These are phyloP conservation scores for Orussus abietinus DNA, from an alignment of 1,140 invertebrate genomes.

Conservation along the genomic window DNA sequence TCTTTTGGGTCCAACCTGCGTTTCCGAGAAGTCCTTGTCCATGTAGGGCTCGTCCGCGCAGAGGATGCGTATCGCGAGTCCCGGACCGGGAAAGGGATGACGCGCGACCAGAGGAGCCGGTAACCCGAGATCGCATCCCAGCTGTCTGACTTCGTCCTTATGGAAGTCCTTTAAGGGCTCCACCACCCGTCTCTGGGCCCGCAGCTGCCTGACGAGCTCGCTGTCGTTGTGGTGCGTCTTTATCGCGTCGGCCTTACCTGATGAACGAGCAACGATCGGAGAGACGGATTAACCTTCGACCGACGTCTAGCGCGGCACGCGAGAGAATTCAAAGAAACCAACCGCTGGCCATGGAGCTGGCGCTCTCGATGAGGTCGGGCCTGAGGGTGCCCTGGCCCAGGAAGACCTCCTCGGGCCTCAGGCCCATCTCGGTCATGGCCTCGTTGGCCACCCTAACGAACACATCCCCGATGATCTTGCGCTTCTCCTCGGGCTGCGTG, in stretches of 20 bases:
- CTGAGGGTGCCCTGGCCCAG: slow-evolving; percentile 89
- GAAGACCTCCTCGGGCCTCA: slow-evolving; percentile 82
- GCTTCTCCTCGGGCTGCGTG: slow-evolving; percentile 91
- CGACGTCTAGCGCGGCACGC: no score
- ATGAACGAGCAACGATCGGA: no score
- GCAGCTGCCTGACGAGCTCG: slow-evolving; percentile 84
- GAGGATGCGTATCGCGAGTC: slow-evolving; percentile 90
- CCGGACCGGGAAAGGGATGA: slow-evolving; percentile 96
- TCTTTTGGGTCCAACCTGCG: no score
- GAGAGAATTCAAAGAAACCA: slow-evolving; percentile 37
- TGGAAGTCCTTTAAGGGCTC: slow-evolving; percentile 99
- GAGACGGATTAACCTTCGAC: no score
- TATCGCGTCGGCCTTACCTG: slow-evolving; percentile 83
- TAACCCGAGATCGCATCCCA: slow-evolving; percentile 87
- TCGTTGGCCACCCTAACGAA: slow-evolving; percentile 90
- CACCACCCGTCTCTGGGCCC: slow-evolving; percentile 83
- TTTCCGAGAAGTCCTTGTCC: slow-evolving; percentile 93
- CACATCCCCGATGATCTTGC: slow-evolving; percentile 98
- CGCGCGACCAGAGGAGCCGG: slow-evolving; percentile 82
- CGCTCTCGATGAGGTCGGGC: slow-evolving; percentile 97
- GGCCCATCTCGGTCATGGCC: slow-evolving; percentile 74
- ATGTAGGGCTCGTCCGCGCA: slow-evolving; percentile 96
- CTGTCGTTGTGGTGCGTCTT: slow-evolving; percentile 99
- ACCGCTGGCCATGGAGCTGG: slow-evolving; percentile 78
- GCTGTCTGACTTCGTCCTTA: slow-evolving; percentile 91